These are phyloP conservation scores for Laspeyria flexula DNA, from an alignment of 2,888 invertebrate genomes.

Conservation along the genomic window DNA sequence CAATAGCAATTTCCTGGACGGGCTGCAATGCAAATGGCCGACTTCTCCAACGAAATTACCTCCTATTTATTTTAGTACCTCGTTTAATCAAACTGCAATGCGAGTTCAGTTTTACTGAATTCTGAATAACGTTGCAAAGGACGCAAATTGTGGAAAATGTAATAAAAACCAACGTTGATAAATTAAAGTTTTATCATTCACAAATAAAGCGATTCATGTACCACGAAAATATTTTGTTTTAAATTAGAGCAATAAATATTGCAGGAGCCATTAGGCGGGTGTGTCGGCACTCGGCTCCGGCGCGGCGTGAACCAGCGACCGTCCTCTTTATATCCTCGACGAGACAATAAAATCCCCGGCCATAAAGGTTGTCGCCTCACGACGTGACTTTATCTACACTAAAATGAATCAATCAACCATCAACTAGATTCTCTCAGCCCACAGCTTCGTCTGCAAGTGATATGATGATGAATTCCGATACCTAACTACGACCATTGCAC, in stretches of 20 bases:
- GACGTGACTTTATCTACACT: constrained; percentile 67
- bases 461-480: constrained; percentile 43
- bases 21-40: constrained; percentile 62
- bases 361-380: constrained; percentile 59
- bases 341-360: constrained; percentile 69
- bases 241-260: constrained; percentile 58
- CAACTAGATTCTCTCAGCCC: constrained; percentile 59
- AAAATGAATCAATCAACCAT: constrained; percentile 75
- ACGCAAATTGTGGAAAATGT: not conserved
- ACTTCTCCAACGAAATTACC: constrained; percentile 53
- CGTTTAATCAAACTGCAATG: constrained; percentile 37
- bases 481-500: constrained; percentile 40
- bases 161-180: constrained; percentile 12
- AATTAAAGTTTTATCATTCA: constrained; percentile 30
- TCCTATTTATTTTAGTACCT: constrained; percentile 53
- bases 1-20: constrained; percentile 62
- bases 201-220: constrained; percentile 40
- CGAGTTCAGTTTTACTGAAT: constrained; percentile 26
- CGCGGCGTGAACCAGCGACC: constrained; percentile 29
- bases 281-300: constrained; percentile 10
- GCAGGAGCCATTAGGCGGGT: constrained; percentile 49
- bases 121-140: constrained; percentile 6
- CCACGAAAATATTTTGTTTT: constrained; percentile 37
- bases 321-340: constrained; percentile 54
- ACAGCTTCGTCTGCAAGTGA: constrained; percentile 41